phyloP scores from a whole-genome alignment of 2,113 vertebrate species.

The Brachyhypopomus gauderio region DNA sequence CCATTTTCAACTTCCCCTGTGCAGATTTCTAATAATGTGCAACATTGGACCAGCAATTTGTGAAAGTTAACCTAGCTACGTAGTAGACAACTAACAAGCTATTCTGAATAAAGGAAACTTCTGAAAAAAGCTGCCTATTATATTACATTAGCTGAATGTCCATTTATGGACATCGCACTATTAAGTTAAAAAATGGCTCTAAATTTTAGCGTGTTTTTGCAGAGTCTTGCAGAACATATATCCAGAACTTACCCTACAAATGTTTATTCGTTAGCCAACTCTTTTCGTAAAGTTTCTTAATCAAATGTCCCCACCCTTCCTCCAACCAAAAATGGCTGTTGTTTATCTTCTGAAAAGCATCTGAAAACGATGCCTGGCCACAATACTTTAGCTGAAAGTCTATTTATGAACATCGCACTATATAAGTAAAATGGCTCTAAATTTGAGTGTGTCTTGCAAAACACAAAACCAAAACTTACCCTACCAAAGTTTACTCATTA shows the following conservation, averaged over 20 bases:
- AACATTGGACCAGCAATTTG: too few species aligned
- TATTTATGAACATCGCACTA: not conserved
- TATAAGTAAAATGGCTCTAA: not conserved
- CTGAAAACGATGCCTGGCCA: too few species aligned
- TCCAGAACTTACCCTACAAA: not conserved
- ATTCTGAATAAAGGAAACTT: too few species aligned
- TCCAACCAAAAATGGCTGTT: slow-evolving; percentile 19
- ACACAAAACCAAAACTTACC: not conserved
- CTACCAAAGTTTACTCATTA: not conserved
- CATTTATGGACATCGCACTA: not conserved
- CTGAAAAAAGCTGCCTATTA: too few species aligned
- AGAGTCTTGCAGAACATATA: too few species aligned
- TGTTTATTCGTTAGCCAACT: not conserved
- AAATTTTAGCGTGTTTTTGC: too few species aligned
- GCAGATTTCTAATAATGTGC: too few species aligned
- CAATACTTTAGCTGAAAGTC: not conserved
- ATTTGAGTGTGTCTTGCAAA: too few species aligned
- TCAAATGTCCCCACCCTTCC: not conserved
- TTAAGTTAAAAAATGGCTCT: not conserved
- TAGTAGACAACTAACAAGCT: too few species aligned
- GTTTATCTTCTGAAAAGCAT: not conserved
- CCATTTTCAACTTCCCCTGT: too few species aligned
- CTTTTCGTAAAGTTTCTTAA: not conserved
- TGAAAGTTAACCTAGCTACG: too few species aligned
- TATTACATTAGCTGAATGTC: not conserved